Evolutionary conservation across 1,140 invertebrate species (phyloP).

Genomic region (Zelostemma sp.): DNA sequence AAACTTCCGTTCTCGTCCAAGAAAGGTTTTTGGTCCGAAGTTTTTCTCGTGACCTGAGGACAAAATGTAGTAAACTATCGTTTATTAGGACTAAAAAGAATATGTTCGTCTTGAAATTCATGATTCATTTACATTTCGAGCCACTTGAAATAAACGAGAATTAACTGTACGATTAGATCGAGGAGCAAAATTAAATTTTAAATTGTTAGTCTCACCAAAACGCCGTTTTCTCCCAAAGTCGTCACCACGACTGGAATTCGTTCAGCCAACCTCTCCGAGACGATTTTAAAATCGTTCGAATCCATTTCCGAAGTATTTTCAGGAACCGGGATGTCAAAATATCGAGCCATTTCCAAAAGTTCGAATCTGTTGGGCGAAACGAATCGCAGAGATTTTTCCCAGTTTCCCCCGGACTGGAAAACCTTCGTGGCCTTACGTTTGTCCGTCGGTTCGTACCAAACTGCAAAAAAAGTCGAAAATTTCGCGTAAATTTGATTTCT

Average conservation of each 20-base stretch:
- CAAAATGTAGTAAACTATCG: not conserved
- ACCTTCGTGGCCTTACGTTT: slow-evolving; percentile 71
- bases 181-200: no score
- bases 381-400: slow-evolving; percentile 67
- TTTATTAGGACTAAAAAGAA: slow-evolving; percentile 1
- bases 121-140: no score
- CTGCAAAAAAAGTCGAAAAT: slow-evolving; percentile 62
- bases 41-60: slow-evolving; percentile 56
- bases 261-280: slow-evolving; percentile 53
- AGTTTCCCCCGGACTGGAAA: slow-evolving; percentile 63
- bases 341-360: slow-evolving; percentile 61
- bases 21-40: slow-evolving; percentile 45
- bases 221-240: slow-evolving; percentile 63
- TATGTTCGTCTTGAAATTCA: no score
- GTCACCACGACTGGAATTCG: slow-evolving; percentile 59
- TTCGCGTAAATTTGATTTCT: not conserved
- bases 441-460: slow-evolving; percentile 79
- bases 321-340: slow-evolving; percentile 49
- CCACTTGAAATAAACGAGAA: no score
- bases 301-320: slow-evolving; percentile 19
- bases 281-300: slow-evolving; percentile 35
- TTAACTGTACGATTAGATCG: no score
- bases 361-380: slow-evolving; percentile 75
- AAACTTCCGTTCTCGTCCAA: slow-evolving; percentile 47
- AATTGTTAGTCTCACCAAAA: slow-evolving; percentile 52